These are phyloP conservation scores for Oreortyx pictus DNA, from an alignment of 2,797 vertebrate species.

Conservation along the genomic window DNA sequence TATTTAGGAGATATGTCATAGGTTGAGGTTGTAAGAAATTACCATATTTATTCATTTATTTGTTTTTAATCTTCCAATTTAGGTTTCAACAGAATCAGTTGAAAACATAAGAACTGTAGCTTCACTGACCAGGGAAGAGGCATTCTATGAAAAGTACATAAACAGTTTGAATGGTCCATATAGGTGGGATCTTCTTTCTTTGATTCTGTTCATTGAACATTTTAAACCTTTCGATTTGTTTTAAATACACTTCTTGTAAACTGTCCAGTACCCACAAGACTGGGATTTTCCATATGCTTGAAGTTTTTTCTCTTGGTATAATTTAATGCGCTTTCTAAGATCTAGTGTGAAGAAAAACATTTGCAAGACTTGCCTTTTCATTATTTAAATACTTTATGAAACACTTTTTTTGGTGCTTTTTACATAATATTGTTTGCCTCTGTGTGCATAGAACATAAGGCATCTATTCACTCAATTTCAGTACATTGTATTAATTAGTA, in stretches of 20 bases:
- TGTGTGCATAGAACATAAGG: neutral
- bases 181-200: conserved; percentile 50
- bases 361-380: neutral
- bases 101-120: conserved; percentile 80
- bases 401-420: neutral
- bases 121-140: conserved; percentile 74
- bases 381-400: neutral
- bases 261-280: neutral
- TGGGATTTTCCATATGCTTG: neutral
- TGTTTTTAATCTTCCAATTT: conserved; percentile 29
- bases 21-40: neutral
- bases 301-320: neutral
- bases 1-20: neutral
- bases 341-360: neutral
- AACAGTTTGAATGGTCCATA: conserved; percentile 69
- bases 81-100: conserved; percentile 79
- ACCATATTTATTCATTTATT: neutral
- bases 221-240: neutral
- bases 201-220: neutral
- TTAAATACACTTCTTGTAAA: neutral
- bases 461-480: neutral
- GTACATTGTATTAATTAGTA: neutral
- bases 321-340: neutral
- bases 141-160: conserved; percentile 71
- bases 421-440: neutral